Conservation (phyloP, 2,113 vertebrate genomes). For the Megatriorchis doriae region DNA sequence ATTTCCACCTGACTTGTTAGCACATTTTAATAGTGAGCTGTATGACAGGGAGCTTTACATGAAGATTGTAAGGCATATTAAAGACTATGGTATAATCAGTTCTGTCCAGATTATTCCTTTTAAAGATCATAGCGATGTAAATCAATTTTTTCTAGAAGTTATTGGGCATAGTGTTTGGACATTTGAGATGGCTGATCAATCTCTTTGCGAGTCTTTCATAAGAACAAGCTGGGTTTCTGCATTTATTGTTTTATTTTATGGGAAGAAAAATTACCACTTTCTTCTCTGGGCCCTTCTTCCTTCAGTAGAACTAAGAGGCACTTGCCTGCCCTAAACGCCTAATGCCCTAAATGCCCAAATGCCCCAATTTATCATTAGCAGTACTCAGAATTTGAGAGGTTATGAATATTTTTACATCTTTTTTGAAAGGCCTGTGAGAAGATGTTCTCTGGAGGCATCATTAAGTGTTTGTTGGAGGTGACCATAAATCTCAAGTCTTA, state of each 20-base stretch:
- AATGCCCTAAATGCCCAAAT: neutral
- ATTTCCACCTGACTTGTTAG: neutral
- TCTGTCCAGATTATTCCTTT: neutral
- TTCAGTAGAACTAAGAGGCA: neutral
- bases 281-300: neutral
- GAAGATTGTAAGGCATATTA: neutral
- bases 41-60: neutral
- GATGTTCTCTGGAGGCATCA: neutral
- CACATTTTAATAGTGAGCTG: neutral
- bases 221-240: neutral
- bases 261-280: neutral
- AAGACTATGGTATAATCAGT: neutral
- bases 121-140: neutral
- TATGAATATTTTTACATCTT: neutral
- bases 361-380: neutral
- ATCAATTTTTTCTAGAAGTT: neutral
- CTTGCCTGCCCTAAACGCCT: neutral
- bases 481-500: neutral
- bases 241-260: neutral
- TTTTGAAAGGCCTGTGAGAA: neutral
- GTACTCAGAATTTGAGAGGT: neutral
- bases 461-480: neutral
- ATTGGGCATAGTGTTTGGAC: neutral
- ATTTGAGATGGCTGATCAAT: neutral
- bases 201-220: neutral